Conservation (phyloP, 2,888 invertebrate species). For the Drosophila peninsularis region DNA sequence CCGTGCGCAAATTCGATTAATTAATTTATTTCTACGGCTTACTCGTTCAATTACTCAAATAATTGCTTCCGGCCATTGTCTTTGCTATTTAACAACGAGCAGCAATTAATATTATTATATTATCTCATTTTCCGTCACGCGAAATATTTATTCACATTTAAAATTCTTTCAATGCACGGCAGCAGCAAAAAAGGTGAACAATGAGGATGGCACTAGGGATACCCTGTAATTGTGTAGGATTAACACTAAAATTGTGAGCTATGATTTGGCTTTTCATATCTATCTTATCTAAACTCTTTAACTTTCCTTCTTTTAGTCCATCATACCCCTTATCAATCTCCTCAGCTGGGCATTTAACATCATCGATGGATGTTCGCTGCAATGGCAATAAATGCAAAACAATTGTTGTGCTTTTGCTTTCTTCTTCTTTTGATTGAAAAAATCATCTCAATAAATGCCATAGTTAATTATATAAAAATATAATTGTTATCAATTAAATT, state of each 20-base stretch:
- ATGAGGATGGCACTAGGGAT: background rate
- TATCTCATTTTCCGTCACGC: constrained; percentile 11
- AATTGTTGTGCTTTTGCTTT: constrained; percentile 10
- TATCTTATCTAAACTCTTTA: background rate
- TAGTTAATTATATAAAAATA: constrained; percentile 37
- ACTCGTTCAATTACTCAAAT: constrained; percentile 20
- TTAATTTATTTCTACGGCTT: constrained; percentile 8
- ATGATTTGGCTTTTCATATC: too few species aligned
- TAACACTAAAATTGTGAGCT: too few species aligned
- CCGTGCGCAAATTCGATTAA: constrained; percentile 17
- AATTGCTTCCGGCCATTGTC: constrained; percentile 13
- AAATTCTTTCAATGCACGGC: constrained; percentile 4
- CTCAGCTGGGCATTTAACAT: background rate
- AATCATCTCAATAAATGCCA: constrained; percentile 45
- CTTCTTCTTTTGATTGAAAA: constrained; percentile 7
- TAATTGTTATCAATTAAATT: constrained; percentile 41
- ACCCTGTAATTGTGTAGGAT: background rate
- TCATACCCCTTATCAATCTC: background rate
- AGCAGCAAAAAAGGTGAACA: background rate
- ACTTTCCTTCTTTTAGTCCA: accelerated
- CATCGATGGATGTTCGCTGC: background rate
- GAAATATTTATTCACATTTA: constrained; percentile 21
- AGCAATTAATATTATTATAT: constrained; percentile 33
- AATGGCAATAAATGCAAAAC: constrained; percentile 20
- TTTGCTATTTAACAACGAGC: constrained; percentile 29